Conservation (phyloP, 2,888 invertebrate species). For the Drosophila basisetae region DNA sequence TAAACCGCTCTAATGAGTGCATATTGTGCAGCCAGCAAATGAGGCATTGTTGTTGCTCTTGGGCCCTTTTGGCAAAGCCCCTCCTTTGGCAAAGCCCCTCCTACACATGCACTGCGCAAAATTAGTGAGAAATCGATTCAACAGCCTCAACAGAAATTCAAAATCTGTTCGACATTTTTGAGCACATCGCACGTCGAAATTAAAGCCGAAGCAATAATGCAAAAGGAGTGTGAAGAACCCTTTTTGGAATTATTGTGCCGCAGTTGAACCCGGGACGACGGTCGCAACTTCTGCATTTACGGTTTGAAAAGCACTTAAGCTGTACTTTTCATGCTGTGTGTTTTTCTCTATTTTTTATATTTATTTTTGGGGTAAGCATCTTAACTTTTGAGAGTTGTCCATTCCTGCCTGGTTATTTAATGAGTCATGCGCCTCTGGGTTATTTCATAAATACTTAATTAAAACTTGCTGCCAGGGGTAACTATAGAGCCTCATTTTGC, state of each 20-base stretch:
- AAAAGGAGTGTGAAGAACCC: conserved; percentile 26
- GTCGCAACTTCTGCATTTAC: conserved; percentile 14
- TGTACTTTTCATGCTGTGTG: conserved; percentile 43
- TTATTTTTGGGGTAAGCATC: conserved; percentile 43
- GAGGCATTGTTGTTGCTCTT: conserved; percentile 48
- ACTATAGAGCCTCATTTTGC: conserved; percentile 10
- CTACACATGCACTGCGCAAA: not conserved
- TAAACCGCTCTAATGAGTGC: conserved; percentile 69
- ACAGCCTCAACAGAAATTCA: not conserved
- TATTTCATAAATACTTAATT: conserved; percentile 62
- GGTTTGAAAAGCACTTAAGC: conserved; percentile 56
- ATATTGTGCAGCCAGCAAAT: conserved; percentile 68
- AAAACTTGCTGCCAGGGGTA: conserved; percentile 37
- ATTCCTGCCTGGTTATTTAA: conserved; percentile 43
- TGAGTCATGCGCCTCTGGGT: conserved; percentile 38
- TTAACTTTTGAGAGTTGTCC: conserved; percentile 35
- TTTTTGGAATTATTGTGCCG: conserved; percentile 24
- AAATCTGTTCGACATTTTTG: conserved; percentile 16
- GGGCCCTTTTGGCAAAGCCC: not conserved
- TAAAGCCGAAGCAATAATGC: conserved; percentile 16
- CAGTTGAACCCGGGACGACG: conserved; percentile 16
- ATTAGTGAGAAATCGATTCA: conserved; percentile 51
- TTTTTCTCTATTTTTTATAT: conserved; percentile 1
- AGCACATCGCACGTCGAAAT: conserved; percentile 28
- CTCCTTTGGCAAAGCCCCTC: not conserved